phyloP scores from a whole-genome alignment of 2,113 vertebrate species.

The Pluvialis apricaria region DNA sequence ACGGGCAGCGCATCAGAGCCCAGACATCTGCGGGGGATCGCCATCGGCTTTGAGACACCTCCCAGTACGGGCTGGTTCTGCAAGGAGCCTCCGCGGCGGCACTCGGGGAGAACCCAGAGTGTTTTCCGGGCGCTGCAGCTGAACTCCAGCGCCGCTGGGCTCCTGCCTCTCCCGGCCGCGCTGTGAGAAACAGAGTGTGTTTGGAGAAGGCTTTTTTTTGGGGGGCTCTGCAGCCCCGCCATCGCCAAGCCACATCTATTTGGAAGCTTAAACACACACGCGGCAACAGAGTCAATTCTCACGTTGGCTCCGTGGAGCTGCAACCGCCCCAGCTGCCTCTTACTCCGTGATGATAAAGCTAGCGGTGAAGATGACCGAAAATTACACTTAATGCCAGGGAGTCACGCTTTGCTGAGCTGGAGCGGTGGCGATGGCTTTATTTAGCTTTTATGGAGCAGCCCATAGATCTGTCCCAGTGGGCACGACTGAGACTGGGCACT shows the following conservation, averaged over 20 bases:
- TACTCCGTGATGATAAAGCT: not conserved
- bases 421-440: not conserved
- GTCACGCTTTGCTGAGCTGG: not conserved
- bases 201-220: not conserved
- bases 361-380: not conserved
- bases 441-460: not conserved
- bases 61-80: not conserved
- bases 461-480: not conserved
- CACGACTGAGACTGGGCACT: not conserved
- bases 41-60: accelerated
- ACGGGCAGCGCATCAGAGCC: not conserved
- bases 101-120: not conserved
- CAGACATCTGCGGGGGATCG: not conserved
- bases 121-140: not conserved
- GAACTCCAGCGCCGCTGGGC: too few relatives aligned
- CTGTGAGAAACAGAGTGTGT: accelerated
- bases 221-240: not conserved
- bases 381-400: not conserved
- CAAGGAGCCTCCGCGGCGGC: not conserved
- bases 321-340: not conserved
- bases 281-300: not conserved
- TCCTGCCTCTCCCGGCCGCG: accelerated
- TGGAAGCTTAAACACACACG: not conserved
- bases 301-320: accelerated
- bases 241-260: not conserved